Conservation (phyloP, 2,113 vertebrate genomes). For the Heterocephalus glaber region DNA sequence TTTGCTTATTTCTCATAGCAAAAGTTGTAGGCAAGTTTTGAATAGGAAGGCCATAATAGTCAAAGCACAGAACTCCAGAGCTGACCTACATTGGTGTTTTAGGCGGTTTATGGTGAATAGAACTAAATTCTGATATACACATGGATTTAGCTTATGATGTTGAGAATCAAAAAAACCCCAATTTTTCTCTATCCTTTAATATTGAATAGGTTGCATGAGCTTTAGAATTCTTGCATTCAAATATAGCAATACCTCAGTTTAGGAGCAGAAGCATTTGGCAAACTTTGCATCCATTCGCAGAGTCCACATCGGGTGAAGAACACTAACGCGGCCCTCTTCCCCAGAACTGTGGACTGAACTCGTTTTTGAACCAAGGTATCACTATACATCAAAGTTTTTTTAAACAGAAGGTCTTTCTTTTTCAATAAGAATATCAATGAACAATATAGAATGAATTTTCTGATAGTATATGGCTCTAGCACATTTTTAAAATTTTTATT, state of each 20-base stretch:
- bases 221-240: conserved; percentile 19
- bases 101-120: neutral
- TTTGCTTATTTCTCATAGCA: conserved; percentile 10
- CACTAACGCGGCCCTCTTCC: too few species aligned
- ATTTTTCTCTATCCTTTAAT: conserved; percentile 14
- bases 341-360: too few species aligned
- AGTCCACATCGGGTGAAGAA: too few species aligned
- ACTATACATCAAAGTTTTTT: neutral
- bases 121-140: neutral
- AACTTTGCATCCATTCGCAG: too few species aligned
- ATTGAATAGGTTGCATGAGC: neutral
- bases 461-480: neutral
- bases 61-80: neutral
- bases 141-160: neutral
- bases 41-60: neutral
- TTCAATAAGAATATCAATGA: neutral
- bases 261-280: too few species aligned
- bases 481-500: neutral
- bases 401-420: neutral
- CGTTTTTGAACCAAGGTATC: too few species aligned
- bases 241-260: neutral
- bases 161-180: neutral
- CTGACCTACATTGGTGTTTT: neutral
- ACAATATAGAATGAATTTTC: neutral
- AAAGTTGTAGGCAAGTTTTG: neutral